Base-by-base conservation (phyloP, 2,113 vertebrate genomes). In the Trogon melanurus region DNA sequence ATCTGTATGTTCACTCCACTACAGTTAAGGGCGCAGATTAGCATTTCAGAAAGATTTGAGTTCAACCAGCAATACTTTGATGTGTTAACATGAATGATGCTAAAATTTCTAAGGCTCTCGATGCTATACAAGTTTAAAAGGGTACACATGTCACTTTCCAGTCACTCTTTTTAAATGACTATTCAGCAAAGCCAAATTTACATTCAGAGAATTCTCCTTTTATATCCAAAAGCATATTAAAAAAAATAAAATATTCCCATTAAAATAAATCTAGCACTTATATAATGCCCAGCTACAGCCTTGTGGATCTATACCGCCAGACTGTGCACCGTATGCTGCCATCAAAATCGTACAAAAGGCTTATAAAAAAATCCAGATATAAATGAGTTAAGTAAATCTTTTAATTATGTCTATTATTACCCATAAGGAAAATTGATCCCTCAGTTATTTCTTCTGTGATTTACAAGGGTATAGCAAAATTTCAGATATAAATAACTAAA, bases 21-120 rank as follows among this genome's bases (percentile, higher is more conserved):
- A 90, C 87, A 91, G 93, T 80, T 87, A 93, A 93, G 88, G 79
- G 58, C 88, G 65, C 76, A 85, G 88, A 97, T 97, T 97, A 96
- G 90, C 96, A 96, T 95, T 96, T 96, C 96, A 97, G 95, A 97
- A 91, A 95, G 93, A 85, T 94, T 81, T 95, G 82, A 95, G 94
- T 95, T 86, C 78, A 96, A 20, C 79, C 80, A 91, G 75, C 58
- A 90, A 84, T 86, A 97, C 97, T 97, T 96, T 96, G 91, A 97
- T 96, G 92, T 94, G 80, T 86, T 92, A 90, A 91, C 65, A 18
- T 86, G 93, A 97, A 93, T 90, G 88, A 92, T 94, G 92, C 65
- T 90, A 86, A 95, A 76, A 92, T 88, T 96, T 95, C 95, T 94
- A 86, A 97, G 83, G 92, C 85, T 90, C n/a, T 90, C 85, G 78